Percentiles rank a stretch among this genome's conserved stretches.
These are phyloP conservation scores for Cerastis rubricosa DNA, from an alignment of 2,888 invertebrate genomes.

Conservation along the genomic window DNA sequence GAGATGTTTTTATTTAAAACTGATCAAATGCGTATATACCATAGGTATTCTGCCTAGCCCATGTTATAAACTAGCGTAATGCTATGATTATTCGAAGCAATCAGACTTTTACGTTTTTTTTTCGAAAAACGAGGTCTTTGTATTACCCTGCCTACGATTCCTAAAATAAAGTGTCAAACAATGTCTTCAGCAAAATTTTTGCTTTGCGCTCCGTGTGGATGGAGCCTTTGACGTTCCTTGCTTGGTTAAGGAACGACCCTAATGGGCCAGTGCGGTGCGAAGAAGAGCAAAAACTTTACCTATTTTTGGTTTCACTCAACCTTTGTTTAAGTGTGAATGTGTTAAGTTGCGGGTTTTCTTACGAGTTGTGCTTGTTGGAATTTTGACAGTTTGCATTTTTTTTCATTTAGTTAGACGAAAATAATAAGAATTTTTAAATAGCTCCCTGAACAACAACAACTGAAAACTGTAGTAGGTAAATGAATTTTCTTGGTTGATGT, in stretches of 20 bases:
- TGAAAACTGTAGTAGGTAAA: background rate
- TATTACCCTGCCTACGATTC: background rate
- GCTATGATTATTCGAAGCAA: slow-evolving; percentile 13
- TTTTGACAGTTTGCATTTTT: slow-evolving; percentile 20
- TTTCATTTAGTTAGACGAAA: background rate
- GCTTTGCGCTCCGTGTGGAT: background rate
- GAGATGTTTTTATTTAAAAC: background rate
- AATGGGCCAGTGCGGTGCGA: slow-evolving; percentile 36
- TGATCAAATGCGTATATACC: background rate
- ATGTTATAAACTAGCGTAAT: background rate
- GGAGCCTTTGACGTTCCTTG: slow-evolving; percentile 55
- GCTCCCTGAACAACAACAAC: background rate
- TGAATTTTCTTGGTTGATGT: background rate
- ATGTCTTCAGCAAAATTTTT: slow-evolving; percentile 18
- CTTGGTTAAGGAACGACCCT: slow-evolving; percentile 31
- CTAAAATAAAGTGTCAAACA: background rate
- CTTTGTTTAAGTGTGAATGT: slow-evolving; percentile 9
- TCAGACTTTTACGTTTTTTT: background rate
- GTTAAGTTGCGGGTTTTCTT: slow-evolving; percentile 19
- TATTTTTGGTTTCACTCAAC: slow-evolving; percentile 21
- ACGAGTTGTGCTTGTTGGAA: background rate
- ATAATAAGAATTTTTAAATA: background rate
- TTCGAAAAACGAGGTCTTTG: background rate
- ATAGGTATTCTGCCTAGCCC: background rate
- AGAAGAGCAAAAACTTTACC: slow-evolving; percentile 34